Evolutionary conservation across 92 coral and sea anemone species (phyloP), one percentile per base, ranked within the genome.

Genomic region (Scolanthus callimorphus): DNA sequence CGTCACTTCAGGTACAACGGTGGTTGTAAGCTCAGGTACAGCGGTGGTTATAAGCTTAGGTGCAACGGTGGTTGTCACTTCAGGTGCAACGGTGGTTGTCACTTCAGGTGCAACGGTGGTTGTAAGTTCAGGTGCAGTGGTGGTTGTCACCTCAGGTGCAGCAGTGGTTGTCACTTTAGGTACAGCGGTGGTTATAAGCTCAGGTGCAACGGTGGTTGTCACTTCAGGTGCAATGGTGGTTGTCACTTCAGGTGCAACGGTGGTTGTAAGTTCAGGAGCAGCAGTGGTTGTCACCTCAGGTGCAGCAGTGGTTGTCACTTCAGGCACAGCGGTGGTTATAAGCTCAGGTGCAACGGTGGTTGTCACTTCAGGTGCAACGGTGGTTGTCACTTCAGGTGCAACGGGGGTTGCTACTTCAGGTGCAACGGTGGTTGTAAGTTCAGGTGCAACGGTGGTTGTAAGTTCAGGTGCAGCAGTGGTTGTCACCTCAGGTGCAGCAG

Each of bases 401-500:
- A 27, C 37, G 3, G 60, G 13, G 24, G 60, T 28, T 1, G n/a
- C n/a, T n/a, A n/a, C n/a, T n/a, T 2, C 39, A 11, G 60, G 39
- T 26, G 60, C 4, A 23, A 4, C 39, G 13, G 29, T 28, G 17
- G 22, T 31, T n/a, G n/a, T n/a, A n/a, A n/a, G n/a, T 25, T 15
- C 22, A 11, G 56, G 38, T 67, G 64, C 51, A 11, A 48, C 28
- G 1, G 63, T 27, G 47, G 60, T 59, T 10, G 24, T n/a, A n/a
- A n/a, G n/a, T n/a, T n/a, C 74, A 3, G 55, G 55, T 55, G 38
- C 39, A 12, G 2, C 39, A 25, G 60, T 55, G 3, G 60, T 55
- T n/a, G n/a, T n/a, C n/a, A n/a, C n/a, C 39, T 25, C 60, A 11
- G 60, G 60, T 55, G 38, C 60, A 9, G 41, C 60, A 55, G 60